Conservation (phyloP, 2,113 vertebrate species). For the Dermatemys mawii region DNA sequence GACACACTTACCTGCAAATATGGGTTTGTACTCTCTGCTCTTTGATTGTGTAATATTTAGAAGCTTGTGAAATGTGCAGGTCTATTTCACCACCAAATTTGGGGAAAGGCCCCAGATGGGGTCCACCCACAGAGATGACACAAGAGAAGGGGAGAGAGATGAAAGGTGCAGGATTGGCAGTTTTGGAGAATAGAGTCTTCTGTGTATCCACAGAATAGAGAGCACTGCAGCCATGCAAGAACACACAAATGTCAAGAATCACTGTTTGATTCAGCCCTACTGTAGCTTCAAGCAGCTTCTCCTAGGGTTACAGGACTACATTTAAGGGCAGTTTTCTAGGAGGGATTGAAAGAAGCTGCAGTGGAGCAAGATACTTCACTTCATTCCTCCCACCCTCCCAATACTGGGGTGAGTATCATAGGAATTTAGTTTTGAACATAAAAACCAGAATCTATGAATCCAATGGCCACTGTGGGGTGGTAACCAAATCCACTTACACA, state of each 20-base stretch:
- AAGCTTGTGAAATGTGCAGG: background rate
- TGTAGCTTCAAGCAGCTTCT: background rate
- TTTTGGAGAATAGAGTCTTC: background rate
- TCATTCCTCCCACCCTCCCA: background rate
- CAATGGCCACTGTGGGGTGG: background rate
- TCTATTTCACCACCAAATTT: background rate
- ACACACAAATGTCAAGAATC: background rate
- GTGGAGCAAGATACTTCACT: background rate
- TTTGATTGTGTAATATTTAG: background rate
- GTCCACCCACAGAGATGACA: rapidly evolving
- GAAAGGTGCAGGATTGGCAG: background rate
- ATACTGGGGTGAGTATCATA: background rate
- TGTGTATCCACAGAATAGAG: background rate
- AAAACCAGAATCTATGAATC: background rate
- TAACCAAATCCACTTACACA: background rate
- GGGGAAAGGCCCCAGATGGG: no score
- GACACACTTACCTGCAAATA: background rate
- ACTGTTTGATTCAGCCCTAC: background rate
- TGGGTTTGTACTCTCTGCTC: background rate
- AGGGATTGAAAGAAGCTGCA: background rate
- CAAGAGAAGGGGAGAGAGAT: background rate
- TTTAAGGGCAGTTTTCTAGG: background rate
- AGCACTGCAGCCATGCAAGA: background rate
- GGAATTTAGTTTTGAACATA: background rate
- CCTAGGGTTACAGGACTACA: background rate